Evolutionary conservation across 2,797 vertebrate genomes (phyloP), one percentile per base, ranked within the genome.

Genomic region (Choloepus didactylus): DNA sequence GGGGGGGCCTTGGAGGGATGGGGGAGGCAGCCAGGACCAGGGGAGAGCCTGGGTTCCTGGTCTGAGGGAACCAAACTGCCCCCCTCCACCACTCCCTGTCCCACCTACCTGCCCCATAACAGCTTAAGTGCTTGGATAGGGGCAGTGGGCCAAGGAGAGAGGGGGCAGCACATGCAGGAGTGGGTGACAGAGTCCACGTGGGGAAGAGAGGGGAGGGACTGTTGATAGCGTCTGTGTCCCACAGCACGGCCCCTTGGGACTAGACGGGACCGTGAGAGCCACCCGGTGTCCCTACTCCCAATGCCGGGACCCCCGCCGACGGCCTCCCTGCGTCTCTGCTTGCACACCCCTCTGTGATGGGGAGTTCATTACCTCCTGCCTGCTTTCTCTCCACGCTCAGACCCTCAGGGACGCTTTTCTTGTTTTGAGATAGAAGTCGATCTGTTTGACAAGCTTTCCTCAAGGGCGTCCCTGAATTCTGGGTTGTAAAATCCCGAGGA

Each of bases 251-350:
- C 80, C 27, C 18, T 38, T 2, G 5, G 21, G 41, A 77, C 31
- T 1, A 54, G 54, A 69, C 0, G 9, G 25, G 19, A 29, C 21
- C 62, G 11, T 35, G 10, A 75, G 25, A 5, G 14, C 9, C 76
- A 0, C 76, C 7, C 23, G 4, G 5, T 0, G 14, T 0, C 4
- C 44, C 8, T 25, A 6, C 12, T 5, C 64, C 3, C 8, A 23
- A 0, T 0, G 5, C 38, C 9, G 0, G 25, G 15, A 27, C 14
- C 73, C 41, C 23, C 2, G 25, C 4, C 7, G 0, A 19, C 2
- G n/a, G 64, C 46, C 4, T 25, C 46, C 31, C 41, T 6, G 0
- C 0, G 1, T 19, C 11, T 8, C 27, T 35, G 8, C 49, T 10
- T 0, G 23, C 18, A 6, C 4, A 3, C 9, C 25, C 29, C 46